Conservation (phyloP, 2,113 vertebrate genomes). For the Limanda limanda region DNA sequence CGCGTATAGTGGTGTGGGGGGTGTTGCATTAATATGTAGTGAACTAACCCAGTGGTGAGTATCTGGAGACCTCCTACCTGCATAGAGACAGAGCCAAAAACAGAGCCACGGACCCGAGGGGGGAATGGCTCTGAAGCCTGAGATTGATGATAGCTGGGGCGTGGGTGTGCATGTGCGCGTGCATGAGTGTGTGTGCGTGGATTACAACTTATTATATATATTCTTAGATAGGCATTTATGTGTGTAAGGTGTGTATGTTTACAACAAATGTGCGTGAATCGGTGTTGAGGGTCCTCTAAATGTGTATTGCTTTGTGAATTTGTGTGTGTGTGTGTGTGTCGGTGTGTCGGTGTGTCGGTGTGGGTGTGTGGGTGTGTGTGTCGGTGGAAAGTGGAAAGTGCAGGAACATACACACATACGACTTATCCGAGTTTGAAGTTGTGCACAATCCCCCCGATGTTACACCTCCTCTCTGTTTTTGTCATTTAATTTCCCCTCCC, state of each 20-base stretch:
- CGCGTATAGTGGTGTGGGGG: constrained; percentile 28
- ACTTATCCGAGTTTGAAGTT: constrained; percentile 25
- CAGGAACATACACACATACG: constrained; percentile 17
- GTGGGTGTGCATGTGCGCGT: constrained; percentile 28
- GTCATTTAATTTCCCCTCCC: constrained; percentile 73
- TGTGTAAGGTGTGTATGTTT: constrained; percentile 27
- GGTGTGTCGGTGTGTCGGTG: not conserved
- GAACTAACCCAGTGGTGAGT: constrained; percentile 66
- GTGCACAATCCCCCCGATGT: constrained; percentile 41
- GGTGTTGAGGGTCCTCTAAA: constrained; percentile 10
- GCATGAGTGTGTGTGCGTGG: constrained; percentile 14
- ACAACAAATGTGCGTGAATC: constrained; percentile 5
- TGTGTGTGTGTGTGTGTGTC: not conserved
- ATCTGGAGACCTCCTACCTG: constrained; percentile 83
- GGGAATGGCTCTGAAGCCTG: constrained; percentile 74
- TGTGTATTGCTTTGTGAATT: constrained; percentile 32
- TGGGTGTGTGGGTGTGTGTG: no score
- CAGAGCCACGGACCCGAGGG: constrained; percentile 79
- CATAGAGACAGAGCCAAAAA: constrained; percentile 80
- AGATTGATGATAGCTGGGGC: constrained; percentile 82
- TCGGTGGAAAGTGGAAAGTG: constrained; percentile 19
- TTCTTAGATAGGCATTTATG: constrained; percentile 38
- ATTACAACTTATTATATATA: constrained; percentile 39
- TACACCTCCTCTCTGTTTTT: constrained; percentile 51
- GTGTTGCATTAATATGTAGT: constrained; percentile 76